Percentiles rank a stretch among this genome's conserved stretches.
These are phyloP conservation scores for Schizopygopsis malacanthus DNA, from an alignment of 2,797 vertebrate genomes.

Conservation along the genomic window DNA sequence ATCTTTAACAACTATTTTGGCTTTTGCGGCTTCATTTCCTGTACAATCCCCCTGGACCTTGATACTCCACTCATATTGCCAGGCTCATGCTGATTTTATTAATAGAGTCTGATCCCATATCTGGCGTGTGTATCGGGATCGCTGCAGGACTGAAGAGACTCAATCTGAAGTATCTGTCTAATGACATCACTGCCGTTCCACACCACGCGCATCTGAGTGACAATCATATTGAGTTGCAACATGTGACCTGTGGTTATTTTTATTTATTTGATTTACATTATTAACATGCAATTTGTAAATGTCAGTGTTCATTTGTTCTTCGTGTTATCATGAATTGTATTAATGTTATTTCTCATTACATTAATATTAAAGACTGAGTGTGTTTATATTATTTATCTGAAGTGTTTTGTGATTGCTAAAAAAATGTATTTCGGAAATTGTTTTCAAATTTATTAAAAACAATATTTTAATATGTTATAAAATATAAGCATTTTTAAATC, in stretches of 20 bases:
- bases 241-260: not conserved
- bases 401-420: not conserved
- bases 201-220: not conserved
- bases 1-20: not conserved
- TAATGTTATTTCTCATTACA: not conserved
- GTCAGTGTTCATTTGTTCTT: not conserved
- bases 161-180: conserved; percentile 3
- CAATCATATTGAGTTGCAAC: not conserved
- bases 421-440: not conserved
- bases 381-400: not conserved
- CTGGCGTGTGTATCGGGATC: not conserved
- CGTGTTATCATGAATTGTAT: not conserved
- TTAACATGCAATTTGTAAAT: not conserved
- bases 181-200: conserved; percentile 1
- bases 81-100: conserved; percentile 2
- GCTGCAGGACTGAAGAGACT: not conserved
- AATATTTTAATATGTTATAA: not conserved
- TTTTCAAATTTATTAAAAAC: not conserved
- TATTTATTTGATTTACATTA: not conserved
- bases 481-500: not conserved
- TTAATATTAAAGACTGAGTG: not conserved
- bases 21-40: conserved; percentile 6
- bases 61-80: conserved; percentile 11
- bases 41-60: not conserved
- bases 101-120: conserved; percentile 24